Percentiles rank a stretch among this genome's conserved stretches.
Conservation (phyloP, 2,888 invertebrate species). For the Melieria omissa region DNA sequence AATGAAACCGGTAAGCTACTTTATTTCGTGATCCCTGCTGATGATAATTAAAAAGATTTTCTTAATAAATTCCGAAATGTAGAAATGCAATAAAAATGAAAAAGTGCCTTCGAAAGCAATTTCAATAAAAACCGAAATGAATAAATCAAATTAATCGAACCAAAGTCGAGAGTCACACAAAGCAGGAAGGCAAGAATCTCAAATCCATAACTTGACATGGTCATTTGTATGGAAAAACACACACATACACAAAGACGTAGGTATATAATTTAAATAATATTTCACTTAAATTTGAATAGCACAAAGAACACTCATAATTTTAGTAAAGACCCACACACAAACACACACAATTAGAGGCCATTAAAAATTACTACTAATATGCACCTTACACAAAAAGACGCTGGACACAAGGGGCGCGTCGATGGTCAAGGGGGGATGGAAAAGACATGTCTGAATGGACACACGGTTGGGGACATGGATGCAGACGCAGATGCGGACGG, state of each 20-base stretch:
- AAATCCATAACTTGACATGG: not conserved
- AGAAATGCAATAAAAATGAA: slow-evolving; percentile 32
- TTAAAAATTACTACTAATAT: slow-evolving; percentile 65
- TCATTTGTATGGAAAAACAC: not conserved
- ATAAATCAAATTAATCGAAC: slow-evolving; percentile 63
- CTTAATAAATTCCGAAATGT: slow-evolving; percentile 25
- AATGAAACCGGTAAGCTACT: too few relatives aligned
- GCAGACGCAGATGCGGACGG: too few relatives aligned
- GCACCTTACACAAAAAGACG: slow-evolving; percentile 57
- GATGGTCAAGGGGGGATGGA: not conserved
- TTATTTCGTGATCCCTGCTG: too few relatives aligned
- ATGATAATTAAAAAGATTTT: slow-evolving; percentile 15
- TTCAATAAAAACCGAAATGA: slow-evolving; percentile 31
- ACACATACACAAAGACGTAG: not conserved
- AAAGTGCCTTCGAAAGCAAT: slow-evolving; percentile 25
- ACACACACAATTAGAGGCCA: slow-evolving; percentile 55
- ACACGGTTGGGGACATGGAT: too few relatives aligned
- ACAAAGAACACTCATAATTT: slow-evolving; percentile 39
- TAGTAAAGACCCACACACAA: slow-evolving; percentile 48
- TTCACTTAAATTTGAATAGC: slow-evolving; percentile 33
- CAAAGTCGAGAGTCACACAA: not conserved
- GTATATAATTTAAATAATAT: not conserved
- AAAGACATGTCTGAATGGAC: too few relatives aligned
- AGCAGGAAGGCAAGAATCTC: not conserved
- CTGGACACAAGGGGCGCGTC: slow-evolving; percentile 6